Conservation (phyloP, 2,797 vertebrate genomes). For the Octomys mimax region DNA sequence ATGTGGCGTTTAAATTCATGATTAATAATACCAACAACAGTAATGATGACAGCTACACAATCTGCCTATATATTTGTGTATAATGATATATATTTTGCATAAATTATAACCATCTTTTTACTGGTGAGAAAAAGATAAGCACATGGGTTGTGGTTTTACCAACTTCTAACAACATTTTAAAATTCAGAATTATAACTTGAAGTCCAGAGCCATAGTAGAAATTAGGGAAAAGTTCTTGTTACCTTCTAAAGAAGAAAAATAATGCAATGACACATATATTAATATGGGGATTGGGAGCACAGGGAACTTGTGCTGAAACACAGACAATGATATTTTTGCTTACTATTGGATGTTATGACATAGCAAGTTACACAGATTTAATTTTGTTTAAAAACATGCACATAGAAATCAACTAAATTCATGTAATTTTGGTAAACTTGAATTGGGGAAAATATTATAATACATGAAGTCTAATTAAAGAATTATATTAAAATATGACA, state of each 20-base stretch:
- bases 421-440: constrained; percentile 40
- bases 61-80: neutral
- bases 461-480: constrained; percentile 50
- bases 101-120: constrained; percentile 48
- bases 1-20: neutral
- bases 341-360: constrained; percentile 9
- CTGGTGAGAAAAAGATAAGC: constrained; percentile 5
- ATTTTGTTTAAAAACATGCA: constrained; percentile 37
- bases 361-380: neutral
- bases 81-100: neutral
- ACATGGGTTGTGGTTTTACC: neutral
- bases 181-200: neutral
- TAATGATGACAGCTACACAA: neutral
- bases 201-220: neutral
- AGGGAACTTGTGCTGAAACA: constrained; percentile 16
- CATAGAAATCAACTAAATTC: constrained; percentile 8
- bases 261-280: neutral
- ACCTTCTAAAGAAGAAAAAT: neutral
- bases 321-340: neutral
- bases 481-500: constrained; percentile 44
- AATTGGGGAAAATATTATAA: neutral
- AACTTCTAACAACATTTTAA: constrained; percentile 1
- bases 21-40: neutral
- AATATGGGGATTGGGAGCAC: neutral
- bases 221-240: neutral